A percentile compares a stretch with the other conserved stretches of the same genome.
Evolutionary conservation across 2,888 invertebrate species (phyloP).

Genomic region (Ypsolopha sequella): DNA sequence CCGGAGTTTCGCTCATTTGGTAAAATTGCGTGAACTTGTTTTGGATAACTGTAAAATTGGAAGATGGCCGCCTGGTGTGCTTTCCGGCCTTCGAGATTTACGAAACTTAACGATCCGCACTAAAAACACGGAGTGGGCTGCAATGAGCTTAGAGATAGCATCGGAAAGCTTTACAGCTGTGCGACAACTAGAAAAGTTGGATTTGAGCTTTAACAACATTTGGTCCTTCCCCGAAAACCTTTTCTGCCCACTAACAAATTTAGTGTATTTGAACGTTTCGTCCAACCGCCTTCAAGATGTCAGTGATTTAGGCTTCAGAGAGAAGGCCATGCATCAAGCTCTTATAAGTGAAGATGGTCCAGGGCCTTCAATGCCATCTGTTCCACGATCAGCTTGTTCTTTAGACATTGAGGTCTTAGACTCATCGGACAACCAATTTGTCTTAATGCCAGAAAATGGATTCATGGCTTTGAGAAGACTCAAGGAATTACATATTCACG

Average conservation of each 20-base stretch:
- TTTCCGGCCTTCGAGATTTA: conserved; percentile 84
- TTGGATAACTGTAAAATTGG: conserved; percentile 90
- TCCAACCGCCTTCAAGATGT: conserved; percentile 91
- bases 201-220: conserved; percentile 89
- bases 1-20: conserved; percentile 83
- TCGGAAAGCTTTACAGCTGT: conserved; percentile 82
- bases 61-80: conserved; percentile 83
- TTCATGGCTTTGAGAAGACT: conserved; percentile 85
- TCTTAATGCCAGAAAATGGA: conserved; percentile 84
- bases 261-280: conserved; percentile 86
- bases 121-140: conserved; percentile 87
- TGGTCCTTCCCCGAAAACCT: conserved; percentile 90
- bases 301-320: conserved; percentile 86
- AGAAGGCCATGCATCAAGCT: conserved; percentile 76
- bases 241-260: conserved; percentile 85
- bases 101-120: conserved; percentile 88
- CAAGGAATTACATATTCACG: conserved; percentile 84
- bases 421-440: conserved; percentile 87
- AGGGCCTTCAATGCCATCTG: conserved; percentile 42
- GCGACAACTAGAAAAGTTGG: conserved; percentile 84
- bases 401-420: conserved; percentile 87
- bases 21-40: conserved; percentile 82
- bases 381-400: conserved; percentile 73
- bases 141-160: conserved; percentile 86
- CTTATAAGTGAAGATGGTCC: conserved; percentile 72